Evolutionary conservation across 2,113 vertebrate genomes (phyloP), one percentile per base, ranked within the genome.

Genomic region (Trichechus manatus): DNA sequence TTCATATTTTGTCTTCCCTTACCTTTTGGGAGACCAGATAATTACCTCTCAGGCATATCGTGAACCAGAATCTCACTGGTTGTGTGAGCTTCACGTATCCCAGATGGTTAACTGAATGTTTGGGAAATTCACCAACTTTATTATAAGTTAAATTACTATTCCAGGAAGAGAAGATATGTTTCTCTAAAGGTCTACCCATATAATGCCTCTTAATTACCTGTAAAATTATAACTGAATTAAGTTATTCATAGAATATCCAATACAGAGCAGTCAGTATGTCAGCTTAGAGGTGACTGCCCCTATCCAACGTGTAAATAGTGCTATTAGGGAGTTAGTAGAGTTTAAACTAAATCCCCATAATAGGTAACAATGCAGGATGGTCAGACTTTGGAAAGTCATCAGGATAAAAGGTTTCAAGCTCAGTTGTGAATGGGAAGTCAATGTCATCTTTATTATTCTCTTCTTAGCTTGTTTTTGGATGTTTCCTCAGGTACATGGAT

Each of bases 141-240:
- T 53, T 91, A 1, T 75, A 83, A 79, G 47, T 86, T 83, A 83
- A 94, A 92, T 91, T 77, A 68, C 25, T 70, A 75, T 1, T 72
- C 29, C n/a, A 53, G 23, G 0, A 93, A 53, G 44, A 96, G 93
- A 96, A 84, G 3, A 56, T 64, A 63, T 20, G 64, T 56, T 89
- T 89, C 82, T 9, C 39, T 83, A 74, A 92, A 91, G 31, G 19
- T 94, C 42, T 53, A 20, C 33, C 7, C 47, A 66, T 85, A 86
- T 23, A 68, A n/a, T 83, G 47, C 20, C 77, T 80, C 25, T 72
- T 86, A 84, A 95, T 96, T 92, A 81, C 53, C 82, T 70, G 47
- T 61, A 61, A 88, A 80, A 61, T 8, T 89, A 84, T 89, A 78
- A 36, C 20, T 47, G 19, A 93, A 77, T 50, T 44, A 82, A 68